Percentiles rank a stretch among this genome's conserved stretches.
Evolutionary conservation across 2,797 vertebrate species (phyloP).

Genomic region (Garrulus glandarius): DNA sequence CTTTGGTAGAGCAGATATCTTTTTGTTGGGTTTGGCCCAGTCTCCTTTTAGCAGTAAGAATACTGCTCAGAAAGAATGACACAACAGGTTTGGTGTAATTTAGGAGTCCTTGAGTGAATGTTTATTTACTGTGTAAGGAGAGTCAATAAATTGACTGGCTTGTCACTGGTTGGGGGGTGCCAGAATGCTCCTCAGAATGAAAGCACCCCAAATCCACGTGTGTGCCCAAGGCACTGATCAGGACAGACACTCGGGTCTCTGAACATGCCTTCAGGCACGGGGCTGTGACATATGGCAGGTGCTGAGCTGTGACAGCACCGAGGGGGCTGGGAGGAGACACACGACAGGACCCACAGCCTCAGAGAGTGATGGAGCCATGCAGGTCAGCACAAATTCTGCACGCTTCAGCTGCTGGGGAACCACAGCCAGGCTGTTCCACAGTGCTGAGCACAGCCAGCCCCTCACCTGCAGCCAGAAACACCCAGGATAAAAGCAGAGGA

Average conservation of each 20-base stretch:
- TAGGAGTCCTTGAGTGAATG: neutral
- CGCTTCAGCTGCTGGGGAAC: neutral
- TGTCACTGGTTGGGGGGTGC: too few species aligned
- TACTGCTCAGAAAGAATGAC: neutral
- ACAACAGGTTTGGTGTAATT: neutral
- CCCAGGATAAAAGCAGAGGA: neutral
- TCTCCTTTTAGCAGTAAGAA: neutral
- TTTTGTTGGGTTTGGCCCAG: neutral
- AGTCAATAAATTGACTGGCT: neutral
- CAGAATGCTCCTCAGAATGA: neutral
- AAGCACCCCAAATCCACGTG: neutral
- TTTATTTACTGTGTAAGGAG: neutral
- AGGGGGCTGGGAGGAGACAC: neutral
- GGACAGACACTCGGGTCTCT: neutral
- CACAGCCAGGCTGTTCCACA: accelerated
- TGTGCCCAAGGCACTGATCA: too few species aligned
- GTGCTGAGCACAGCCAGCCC: neutral
- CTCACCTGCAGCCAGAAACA: neutral
- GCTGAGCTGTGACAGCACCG: neutral
- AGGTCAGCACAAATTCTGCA: neutral
- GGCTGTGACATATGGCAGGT: neutral
- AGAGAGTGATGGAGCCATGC: accelerated
- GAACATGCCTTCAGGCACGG: neutral
- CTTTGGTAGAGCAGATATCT: neutral
- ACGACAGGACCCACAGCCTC: neutral